Percentiles rank a stretch among this genome's conserved stretches.
phyloP scores from a whole-genome alignment of 1,140 invertebrate species.

The Drosophila repletoides region DNA sequence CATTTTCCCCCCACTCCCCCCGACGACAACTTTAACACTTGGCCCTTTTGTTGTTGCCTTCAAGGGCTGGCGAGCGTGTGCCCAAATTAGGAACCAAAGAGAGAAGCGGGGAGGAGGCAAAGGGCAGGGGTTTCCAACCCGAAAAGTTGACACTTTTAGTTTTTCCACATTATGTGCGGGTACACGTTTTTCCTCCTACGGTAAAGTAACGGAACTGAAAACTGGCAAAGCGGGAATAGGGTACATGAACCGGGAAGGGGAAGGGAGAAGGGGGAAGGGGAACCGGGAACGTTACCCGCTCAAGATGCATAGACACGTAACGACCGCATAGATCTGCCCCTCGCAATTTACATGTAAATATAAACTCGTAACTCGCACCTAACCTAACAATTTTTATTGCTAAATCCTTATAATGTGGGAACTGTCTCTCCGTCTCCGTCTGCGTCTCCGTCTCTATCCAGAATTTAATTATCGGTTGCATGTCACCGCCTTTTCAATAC shows the following conservation, averaged over 20 bases:
- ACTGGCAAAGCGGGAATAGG: no score
- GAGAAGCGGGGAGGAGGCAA: neutral
- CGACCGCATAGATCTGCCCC: conserved; percentile 18
- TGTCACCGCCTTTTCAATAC: conserved; percentile 74
- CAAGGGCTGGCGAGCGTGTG: conserved; percentile 58
- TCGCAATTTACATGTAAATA: conserved; percentile 63
- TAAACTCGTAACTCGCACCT: no score
- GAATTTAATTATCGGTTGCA: conserved; percentile 77
- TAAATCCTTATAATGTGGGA: conserved; percentile 78
- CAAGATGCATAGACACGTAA: conserved; percentile 71
- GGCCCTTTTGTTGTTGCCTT: conserved; percentile 50
- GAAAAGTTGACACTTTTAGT: conserved; percentile 69
- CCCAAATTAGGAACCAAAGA: conserved; percentile 72
- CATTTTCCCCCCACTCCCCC: conserved; percentile 5
- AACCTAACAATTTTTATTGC: conserved; percentile 57
- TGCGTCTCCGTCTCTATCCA: conserved; percentile 12
- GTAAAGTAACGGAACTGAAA: conserved; percentile 53
- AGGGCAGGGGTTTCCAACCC: conserved; percentile 23
- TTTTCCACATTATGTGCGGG: conserved; percentile 67
- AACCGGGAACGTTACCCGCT: conserved; percentile 29
- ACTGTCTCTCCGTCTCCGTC: conserved; percentile 23
- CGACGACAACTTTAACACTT: conserved; percentile 15
- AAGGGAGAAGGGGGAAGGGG: no score
- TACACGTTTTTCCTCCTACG: conserved; percentile 58
- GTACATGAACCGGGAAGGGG: no score